A percentile compares a stretch with the other conserved stretches of the same genome.
Conservation (phyloP, 2,888 invertebrate genomes). For the Philhelius pedissequus region DNA sequence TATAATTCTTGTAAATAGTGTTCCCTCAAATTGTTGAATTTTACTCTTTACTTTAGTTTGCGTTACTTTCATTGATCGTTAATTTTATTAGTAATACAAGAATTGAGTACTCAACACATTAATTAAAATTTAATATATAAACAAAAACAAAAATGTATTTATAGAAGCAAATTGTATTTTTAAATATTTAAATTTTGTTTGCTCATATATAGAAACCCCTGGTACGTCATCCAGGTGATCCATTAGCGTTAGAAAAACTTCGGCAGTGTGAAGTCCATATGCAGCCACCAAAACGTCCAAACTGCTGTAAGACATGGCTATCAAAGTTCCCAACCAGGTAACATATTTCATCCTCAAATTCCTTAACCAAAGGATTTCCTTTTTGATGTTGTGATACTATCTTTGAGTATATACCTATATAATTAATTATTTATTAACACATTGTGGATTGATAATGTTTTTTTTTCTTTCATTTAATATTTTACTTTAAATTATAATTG, state of each 20-base stretch:
- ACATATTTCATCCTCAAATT: slow-evolving; percentile 68
- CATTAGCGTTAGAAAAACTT: slow-evolving; percentile 89
- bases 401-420: slow-evolving; percentile 63
- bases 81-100: no score
- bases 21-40: no score
- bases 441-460: slow-evolving; percentile 55
- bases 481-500: neutral
- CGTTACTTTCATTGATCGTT: no score
- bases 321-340: slow-evolving; percentile 94
- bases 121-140: no score
- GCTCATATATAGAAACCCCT: slow-evolving; percentile 87
- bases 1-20: no score
- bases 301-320: slow-evolving; percentile 95
- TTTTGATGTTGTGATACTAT: slow-evolving; percentile 79
- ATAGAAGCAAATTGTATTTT: slow-evolving; percentile 35
- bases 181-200: slow-evolving; percentile 32
- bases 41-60: no score
- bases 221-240: slow-evolving; percentile 89
- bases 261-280: slow-evolving; percentile 95
- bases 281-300: slow-evolving; percentile 87
- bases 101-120: slow-evolving; percentile 17
- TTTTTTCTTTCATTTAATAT: slow-evolving; percentile 6
- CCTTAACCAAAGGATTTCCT: slow-evolving; percentile 76
- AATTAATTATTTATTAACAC: slow-evolving; percentile 50
- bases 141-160: slow-evolving; percentile 2